A percentile compares a stretch with the other conserved stretches of the same genome.
Conservation (phyloP, 1,140 invertebrate genomes). For the Brachionus paranguensis region DNA sequence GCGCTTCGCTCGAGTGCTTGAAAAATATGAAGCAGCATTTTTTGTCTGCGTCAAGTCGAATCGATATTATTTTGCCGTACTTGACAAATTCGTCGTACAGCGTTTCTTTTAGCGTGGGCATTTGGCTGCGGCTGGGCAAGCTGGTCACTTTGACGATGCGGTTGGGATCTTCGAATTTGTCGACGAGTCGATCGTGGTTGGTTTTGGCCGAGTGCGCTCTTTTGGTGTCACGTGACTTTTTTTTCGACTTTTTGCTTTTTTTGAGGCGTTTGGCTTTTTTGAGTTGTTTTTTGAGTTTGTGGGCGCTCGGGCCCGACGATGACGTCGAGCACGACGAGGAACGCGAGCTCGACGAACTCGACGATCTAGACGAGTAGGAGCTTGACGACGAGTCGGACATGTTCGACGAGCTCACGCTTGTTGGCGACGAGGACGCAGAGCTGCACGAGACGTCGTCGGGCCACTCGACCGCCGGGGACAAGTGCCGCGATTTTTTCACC, state of each 20-base stretch:
- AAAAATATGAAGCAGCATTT: slow-evolving; percentile 84
- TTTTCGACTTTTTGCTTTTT: slow-evolving; percentile 9
- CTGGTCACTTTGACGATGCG: slow-evolving; percentile 9
- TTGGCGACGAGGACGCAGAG: not conserved
- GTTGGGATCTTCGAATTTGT: slow-evolving; percentile 12
- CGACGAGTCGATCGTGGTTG: not conserved
- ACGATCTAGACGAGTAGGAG: not conserved
- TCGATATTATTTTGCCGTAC: slow-evolving; percentile 90
- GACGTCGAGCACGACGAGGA: not conserved
- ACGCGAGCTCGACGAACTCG: not conserved
- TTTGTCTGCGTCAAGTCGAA: slow-evolving; percentile 76
- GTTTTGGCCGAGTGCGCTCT: not conserved
- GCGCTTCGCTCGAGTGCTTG: slow-evolving; percentile 65
- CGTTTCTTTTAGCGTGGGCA: slow-evolving; percentile 89
- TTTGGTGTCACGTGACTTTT: not conserved
- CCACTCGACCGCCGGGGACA: not conserved
- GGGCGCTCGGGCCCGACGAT: not conserved
- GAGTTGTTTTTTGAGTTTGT: not conserved
- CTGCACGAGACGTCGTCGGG: not conserved
- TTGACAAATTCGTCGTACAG: slow-evolving; percentile 98
- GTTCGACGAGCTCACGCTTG: not conserved
- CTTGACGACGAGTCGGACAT: not conserved
- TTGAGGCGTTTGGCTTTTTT: not conserved
- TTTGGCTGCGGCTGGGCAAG: slow-evolving; percentile 52
- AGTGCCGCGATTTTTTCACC: not conserved